These are phyloP conservation scores for Zootermopsis nevadensis DNA, from an alignment of 2,888 invertebrate species.

Conservation along the genomic window DNA sequence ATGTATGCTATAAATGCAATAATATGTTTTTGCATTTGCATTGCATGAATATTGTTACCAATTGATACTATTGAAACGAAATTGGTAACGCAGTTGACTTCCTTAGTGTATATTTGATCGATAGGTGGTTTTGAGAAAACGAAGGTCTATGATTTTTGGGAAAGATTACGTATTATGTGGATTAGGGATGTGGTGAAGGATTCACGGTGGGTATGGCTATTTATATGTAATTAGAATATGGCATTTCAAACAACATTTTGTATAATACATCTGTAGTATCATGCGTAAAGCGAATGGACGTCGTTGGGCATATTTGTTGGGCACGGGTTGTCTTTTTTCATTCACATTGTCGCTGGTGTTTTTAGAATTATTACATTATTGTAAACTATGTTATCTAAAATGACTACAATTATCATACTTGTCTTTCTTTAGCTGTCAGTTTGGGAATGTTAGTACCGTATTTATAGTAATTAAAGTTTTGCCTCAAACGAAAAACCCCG, in stretches of 20 bases:
- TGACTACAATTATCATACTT: no score
- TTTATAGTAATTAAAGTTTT: no score
- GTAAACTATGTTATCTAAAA: not conserved
- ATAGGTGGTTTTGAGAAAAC: not conserved
- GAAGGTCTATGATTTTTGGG: not conserved
- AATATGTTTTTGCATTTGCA: no score
- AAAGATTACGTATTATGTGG: not conserved
- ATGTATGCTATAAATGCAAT: no score
- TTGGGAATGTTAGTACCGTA: no score
- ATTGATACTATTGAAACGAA: not conserved
- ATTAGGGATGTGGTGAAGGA: not conserved
- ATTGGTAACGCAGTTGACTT: not conserved
- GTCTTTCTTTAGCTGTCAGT: no score
- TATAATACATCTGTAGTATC: not conserved
- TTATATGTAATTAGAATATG: not conserved
- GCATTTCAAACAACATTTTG: not conserved
- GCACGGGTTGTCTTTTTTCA: no score
- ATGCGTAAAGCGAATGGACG: not conserved
- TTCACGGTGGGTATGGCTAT: not conserved
- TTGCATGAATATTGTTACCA: no score
- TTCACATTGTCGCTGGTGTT: no score
- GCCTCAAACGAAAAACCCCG: no score
- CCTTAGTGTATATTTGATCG: not conserved
- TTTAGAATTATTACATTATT: not conserved
- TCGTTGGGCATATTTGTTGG: not conserved